Evolutionary conservation across 1,140 invertebrate species (phyloP), one percentile per base, ranked within the genome.

Genomic region (Holcopasites calliopsidis): DNA sequence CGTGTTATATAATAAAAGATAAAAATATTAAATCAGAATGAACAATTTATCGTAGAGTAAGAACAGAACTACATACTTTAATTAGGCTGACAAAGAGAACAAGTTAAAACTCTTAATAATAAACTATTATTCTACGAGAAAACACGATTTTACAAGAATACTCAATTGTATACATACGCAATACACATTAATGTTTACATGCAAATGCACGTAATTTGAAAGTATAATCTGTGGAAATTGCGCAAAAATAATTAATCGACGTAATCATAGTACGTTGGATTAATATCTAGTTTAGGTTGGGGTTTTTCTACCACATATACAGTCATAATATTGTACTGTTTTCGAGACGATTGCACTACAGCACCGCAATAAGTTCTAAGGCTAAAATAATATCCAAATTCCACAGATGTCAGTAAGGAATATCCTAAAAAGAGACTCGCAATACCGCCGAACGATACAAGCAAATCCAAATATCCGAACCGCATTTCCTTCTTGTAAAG

Each of bases 371-470:
- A 94, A 33, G 95, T 93, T 26, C 95, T 90, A 74, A 96, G 85
- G 0, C 94, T 95, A 81, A 95, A 95, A 82, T 95, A 96, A 85
- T 96, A 96, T 13, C 95, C 88, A 8, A 96, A 90, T 88, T 96
- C 95, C 0, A 96, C 94, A 1, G 94, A 94, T 0, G 94, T 95
- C 1, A 96, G 87, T 33, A 96, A 85, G 21, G 95, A 95, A 87
- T 95, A 96, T 0, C 95, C 95, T 0, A 96, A 87, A 87, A 96
- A 96, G 2, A 96, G 91, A 10, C 95, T 95, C 8, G 95, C 95
- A 66, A 96, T 95, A 35, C 95, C 95, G 4, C 93, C 92, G 65
- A 93, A 93, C 0, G 92, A 93, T 5, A 93, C 95, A 49, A 96
- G 85, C 49, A 96, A 91, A 91, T 96, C 95, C 0, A 96, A 94